Evolutionary conservation across 2,888 invertebrate genomes (phyloP).

Genomic region (Spisula solida): DNA sequence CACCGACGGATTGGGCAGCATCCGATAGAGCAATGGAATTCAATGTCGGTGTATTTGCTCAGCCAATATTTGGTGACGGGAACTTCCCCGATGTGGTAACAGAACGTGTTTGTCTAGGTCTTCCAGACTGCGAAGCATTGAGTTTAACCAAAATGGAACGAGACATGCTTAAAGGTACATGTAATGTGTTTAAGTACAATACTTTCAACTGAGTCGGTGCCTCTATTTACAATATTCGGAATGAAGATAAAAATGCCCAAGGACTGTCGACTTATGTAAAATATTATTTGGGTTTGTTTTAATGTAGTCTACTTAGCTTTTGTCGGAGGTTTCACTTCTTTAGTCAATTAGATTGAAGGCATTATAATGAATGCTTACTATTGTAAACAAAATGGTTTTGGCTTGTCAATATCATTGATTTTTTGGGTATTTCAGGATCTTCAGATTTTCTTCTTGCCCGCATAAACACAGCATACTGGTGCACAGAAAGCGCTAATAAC

Average conservation of each 20-base stretch:
- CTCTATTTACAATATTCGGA: too few species aligned
- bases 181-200: background rate
- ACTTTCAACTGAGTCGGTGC: too few species aligned
- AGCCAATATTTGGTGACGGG: slow-evolving; percentile 71
- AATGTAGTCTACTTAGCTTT: too few species aligned
- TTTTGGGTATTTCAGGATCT: slow-evolving; percentile 46
- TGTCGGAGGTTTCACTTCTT: too few species aligned
- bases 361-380: too few species aligned
- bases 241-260: too few species aligned
- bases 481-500: slow-evolving; percentile 20
- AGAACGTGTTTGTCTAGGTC: slow-evolving; percentile 72
- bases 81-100: slow-evolving; percentile 70
- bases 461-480: slow-evolving; percentile 49
- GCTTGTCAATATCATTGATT: too few species aligned
- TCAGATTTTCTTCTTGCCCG: slow-evolving; percentile 58
- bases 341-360: too few species aligned
- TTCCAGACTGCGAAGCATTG: slow-evolving; percentile 80
- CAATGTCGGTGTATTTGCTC: slow-evolving; percentile 70
- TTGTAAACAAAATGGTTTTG: too few species aligned
- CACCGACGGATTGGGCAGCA: slow-evolving; percentile 65
- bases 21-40: slow-evolving; percentile 70
- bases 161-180: slow-evolving; percentile 79
- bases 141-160: slow-evolving; percentile 84
- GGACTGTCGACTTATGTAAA: too few species aligned
- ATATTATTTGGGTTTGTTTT: too few species aligned